phyloP scores from a whole-genome alignment of 1,140 invertebrate genomes.

The Anastrepha obliqua region DNA sequence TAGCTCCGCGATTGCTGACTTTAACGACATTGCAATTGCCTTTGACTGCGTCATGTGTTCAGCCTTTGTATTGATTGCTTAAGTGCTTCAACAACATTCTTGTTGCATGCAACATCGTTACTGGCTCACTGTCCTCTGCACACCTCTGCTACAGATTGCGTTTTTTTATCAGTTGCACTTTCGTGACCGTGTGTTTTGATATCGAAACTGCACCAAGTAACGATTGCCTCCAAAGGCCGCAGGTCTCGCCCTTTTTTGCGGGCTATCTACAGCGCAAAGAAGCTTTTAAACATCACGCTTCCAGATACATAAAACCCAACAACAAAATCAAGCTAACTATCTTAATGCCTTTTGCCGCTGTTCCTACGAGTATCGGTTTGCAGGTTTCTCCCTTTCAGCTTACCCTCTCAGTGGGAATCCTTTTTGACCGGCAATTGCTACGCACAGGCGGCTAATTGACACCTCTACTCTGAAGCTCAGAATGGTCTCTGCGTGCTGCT shows the following conservation, averaged over 20 bases:
- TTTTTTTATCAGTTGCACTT: background rate
- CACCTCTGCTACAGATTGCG: background rate
- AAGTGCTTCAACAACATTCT: background rate
- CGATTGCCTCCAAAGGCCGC: background rate
- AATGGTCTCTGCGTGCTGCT: background rate
- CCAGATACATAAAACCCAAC: background rate
- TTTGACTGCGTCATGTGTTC: conserved; percentile 6
- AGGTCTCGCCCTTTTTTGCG: background rate
- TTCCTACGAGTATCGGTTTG: background rate
- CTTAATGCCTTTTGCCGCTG: background rate
- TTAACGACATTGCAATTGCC: background rate
- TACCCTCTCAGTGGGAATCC: background rate
- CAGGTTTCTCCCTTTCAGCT: background rate
- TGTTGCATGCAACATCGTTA: background rate
- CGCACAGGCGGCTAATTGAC: conserved; percentile 35
- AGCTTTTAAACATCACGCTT: conserved; percentile 30
- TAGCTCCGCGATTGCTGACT: background rate
- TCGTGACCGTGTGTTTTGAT: background rate
- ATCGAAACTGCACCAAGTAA: background rate
- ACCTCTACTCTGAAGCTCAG: conserved; percentile 9
- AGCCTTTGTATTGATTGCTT: background rate
- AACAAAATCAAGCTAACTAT: background rate
- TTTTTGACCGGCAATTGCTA: conserved; percentile 11
- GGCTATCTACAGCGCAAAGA: background rate
- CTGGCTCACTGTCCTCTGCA: background rate